Evolutionary conservation across 2,888 invertebrate genomes (phyloP).

Genomic region (Drosophila picticornis): DNA sequence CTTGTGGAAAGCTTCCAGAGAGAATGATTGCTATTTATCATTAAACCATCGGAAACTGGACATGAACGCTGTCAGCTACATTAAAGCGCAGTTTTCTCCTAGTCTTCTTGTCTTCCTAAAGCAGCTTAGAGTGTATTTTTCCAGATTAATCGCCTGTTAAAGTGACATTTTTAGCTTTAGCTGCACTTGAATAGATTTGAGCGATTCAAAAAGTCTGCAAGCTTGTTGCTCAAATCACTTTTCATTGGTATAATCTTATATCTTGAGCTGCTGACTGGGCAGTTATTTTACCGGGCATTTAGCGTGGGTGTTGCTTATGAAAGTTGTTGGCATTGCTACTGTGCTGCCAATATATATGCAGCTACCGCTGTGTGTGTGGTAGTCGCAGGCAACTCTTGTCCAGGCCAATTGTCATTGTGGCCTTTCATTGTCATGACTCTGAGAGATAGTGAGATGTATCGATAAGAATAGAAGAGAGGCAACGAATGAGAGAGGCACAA

Average conservation of each 20-base stretch:
- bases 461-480: conserved; percentile 23
- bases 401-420: conserved; percentile 47
- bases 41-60: neutral
- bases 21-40: neutral
- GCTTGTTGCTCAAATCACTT: conserved; percentile 30
- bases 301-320: conserved; percentile 59
- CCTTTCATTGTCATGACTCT: conserved; percentile 42
- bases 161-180: neutral
- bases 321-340: conserved; percentile 37
- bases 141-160: neutral
- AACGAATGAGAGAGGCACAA: conserved; percentile 5
- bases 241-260: conserved; percentile 40
- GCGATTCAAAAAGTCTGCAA: neutral
- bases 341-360: neutral
- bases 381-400: conserved; percentile 16
- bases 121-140: neutral
- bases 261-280: conserved; percentile 50
- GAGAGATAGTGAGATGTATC: conserved; percentile 36
- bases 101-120: neutral
- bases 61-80: neutral
- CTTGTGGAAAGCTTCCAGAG: neutral
- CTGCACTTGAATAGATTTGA: conserved; percentile 3
- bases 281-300: conserved; percentile 14
- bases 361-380: conserved; percentile 31
- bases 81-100: neutral